Evolutionary conservation across 2,888 invertebrate species (phyloP), one percentile per base, ranked within the genome.

Genomic region (Cantharis lateralis): DNA sequence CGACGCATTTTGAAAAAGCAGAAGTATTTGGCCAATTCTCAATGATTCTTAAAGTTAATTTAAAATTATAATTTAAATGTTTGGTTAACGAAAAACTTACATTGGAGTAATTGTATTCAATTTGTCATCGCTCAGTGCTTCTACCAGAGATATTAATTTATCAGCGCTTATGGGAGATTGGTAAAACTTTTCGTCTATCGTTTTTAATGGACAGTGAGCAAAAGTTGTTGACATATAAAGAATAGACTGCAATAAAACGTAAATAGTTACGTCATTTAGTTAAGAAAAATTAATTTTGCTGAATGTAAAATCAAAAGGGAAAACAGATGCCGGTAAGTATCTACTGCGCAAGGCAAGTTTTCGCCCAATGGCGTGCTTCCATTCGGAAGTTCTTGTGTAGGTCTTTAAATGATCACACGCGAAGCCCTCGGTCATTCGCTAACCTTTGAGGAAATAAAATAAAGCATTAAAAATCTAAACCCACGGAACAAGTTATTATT

Each of bases 1-100:
- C 93, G 24, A 94, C 83, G 3, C 93, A 93, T 87, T 95, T 95
- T 0, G 94, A 93, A 84, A 91, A 93, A 0, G 93, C 91, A 87
- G 95, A 95, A 0, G 93, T 94, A 85, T 95, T 95, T 0, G 94
- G 94, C 86, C 91, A 92, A 15, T 86, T 85, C 0, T 86, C 88
- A 1, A 90, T 80, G 7, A 91, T 78, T 18, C 91, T 91, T n/a
- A 7, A 63, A 11, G 24, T 28, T 71, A 24, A 16, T 16, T 26
- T 64, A 15, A 24, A 63, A 24, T 71, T n/a, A 63, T 13, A 16
- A 16, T 63, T 28, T 1, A n/a, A 48, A n/a, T 9, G n/a, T 5
- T 48, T 48, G 1, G n/a, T 5, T 48, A n/a, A n/a, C 9, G 3
- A 15, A n/a, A n/a, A 79, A 82, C 85, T 85, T 83, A 87, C 87